Evolutionary conservation across 2,888 invertebrate genomes (phyloP), one percentile per base, ranked within the genome.

Genomic region (Pediacus dermestoides): DNA sequence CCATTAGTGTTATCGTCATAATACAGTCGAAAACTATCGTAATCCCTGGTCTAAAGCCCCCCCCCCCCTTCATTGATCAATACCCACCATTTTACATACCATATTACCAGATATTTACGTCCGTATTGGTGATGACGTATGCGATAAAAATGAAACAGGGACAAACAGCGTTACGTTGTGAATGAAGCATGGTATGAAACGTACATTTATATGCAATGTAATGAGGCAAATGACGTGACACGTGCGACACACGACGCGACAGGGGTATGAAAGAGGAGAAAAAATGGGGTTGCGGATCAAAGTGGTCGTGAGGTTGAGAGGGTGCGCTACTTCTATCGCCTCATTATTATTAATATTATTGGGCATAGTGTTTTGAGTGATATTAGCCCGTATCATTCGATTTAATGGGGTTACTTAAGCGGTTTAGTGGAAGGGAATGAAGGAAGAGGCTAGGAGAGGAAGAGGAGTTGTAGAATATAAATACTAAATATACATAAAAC

Each of bases 61-160:
- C n/a, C n/a, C n/a, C n/a, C n/a, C n/a, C n/a, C n/a, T n/a, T n/a
- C 53, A 55, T 56, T 58, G 57, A 58, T 59, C 57, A 58, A 59
- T 58, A 55, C 10, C n/a, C 10, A 23, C 3, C 23, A 28, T 14
- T 28, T 28, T 46, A 36, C 44, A 50, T 43, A 46, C 46, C 39
- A 16, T 32, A 33, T 34, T 14, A 25, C 28, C 32, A 4, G 3
- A 7, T 15, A 15, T 25, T 14, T 22, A 9, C 4, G 12, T 8
- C 33, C n/a, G 11, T 15, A 15, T 28, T 21, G 10, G 28, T 28
- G 28, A 36, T 23, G 30, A 8, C 14, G 36, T 9, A 2, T 22
- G 9, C 12, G 22, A 21, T 12, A 30, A 42, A 39, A 45, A 42
- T 36, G 36, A 39, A 42, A 42, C 30, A 31, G 8, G 18, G 12